Evolutionary conservation across 2,888 invertebrate species (phyloP).

Genomic region (Heterodera filipjevi): DNA sequence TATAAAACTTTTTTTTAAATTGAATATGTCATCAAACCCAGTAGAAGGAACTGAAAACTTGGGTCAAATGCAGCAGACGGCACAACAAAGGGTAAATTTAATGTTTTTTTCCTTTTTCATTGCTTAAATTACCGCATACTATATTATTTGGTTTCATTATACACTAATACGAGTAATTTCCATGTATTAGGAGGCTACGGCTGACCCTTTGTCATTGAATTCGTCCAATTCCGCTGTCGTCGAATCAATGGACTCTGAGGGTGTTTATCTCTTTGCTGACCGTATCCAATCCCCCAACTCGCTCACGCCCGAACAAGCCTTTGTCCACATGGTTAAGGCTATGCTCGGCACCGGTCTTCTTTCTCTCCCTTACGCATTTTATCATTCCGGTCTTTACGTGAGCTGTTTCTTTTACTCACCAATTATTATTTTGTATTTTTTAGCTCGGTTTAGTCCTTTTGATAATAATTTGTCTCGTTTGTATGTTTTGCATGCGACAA

Average conservation of each 20-base stretch:
- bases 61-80: neutral
- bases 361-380: conserved; percentile 93
- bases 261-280: conserved; percentile 18
- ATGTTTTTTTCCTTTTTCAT: no score
- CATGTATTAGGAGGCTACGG: neutral
- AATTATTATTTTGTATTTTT: conserved; percentile 31
- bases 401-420: conserved; percentile 42
- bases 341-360: conserved; percentile 81
- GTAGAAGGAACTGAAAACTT: conserved; percentile 1
- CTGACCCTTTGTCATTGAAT: neutral
- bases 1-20: no score
- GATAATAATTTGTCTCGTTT: conserved; percentile 80
- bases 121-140: neutral
- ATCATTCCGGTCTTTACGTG: conserved; percentile 83
- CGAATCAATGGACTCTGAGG: conserved; percentile 15
- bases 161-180: neutral
- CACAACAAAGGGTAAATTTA: neutral
- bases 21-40: neutral
- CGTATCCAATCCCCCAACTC: conserved; percentile 18
- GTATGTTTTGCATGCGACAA: conserved; percentile 92
- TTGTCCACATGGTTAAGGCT: conserved; percentile 32
- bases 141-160: no score
- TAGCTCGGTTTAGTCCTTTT: conserved; percentile 78
- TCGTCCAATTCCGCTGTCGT: neutral
- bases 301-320: conserved; percentile 43